Conservation (phyloP, 1,140 invertebrate genomes). For the Plectrocnemia conspersa region DNA sequence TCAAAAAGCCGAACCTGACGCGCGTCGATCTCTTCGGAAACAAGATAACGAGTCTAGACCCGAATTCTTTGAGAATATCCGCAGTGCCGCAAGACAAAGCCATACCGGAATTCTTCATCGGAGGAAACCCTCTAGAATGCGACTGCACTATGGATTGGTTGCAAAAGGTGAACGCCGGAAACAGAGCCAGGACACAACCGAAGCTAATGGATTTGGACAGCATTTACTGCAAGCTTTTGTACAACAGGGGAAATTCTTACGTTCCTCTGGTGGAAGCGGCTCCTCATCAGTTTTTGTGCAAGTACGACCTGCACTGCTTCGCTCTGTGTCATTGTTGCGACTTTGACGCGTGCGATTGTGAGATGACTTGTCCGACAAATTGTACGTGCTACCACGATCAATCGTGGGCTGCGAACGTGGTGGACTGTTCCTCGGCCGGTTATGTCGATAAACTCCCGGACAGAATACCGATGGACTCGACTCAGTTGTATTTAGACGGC, state of each 20-base stretch:
- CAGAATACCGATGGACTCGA: conserved; percentile 88
- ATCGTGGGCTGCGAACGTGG: conserved; percentile 87
- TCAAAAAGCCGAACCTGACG: conserved; percentile 86
- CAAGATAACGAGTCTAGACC: conserved; percentile 76
- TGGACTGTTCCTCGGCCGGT: conserved; percentile 76
- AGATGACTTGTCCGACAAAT: conserved; percentile 89
- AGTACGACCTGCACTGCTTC: conserved; percentile 86
- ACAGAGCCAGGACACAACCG: conserved; percentile 74
- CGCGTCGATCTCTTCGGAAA: conserved; percentile 82
- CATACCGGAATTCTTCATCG: conserved; percentile 87
- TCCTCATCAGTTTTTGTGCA: conserved; percentile 84
- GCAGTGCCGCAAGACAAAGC: conserved; percentile 68
- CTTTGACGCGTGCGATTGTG: conserved; percentile 90
- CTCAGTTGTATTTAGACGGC: conserved; percentile 83
- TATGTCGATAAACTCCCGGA: conserved; percentile 70
- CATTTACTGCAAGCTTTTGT: conserved; percentile 82
- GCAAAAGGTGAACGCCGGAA: conserved; percentile 75
- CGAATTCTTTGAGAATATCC: conserved; percentile 79
- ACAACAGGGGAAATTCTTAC: conserved; percentile 73
- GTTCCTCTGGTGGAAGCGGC: conserved; percentile 78
- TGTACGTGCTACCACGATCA: conserved; percentile 91
- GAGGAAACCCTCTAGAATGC: conserved; percentile 85
- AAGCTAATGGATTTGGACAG: conserved; percentile 81
- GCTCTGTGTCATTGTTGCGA: conserved; percentile 89
- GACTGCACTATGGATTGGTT: conserved; percentile 72